Percentiles rank a stretch among this genome's conserved stretches.
These are phyloP conservation scores for Riparia riparia DNA, from an alignment of 2,113 vertebrate genomes.

Conservation along the genomic window DNA sequence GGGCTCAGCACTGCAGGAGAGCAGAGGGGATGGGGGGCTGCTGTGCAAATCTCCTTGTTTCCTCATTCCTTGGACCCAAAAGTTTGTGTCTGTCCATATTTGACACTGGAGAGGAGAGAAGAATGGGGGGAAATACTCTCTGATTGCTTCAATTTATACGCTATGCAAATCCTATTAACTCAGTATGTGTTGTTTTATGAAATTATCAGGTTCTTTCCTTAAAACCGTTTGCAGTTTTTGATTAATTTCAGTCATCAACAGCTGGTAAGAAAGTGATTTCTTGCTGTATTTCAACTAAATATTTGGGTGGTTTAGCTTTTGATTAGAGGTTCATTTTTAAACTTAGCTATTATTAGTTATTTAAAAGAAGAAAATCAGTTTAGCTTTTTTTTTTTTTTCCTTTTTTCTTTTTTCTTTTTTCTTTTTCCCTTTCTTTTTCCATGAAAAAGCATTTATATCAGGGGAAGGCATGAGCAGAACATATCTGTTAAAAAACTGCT, in stretches of 20 bases:
- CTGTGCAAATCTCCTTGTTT: neutral
- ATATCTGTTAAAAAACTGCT: neutral
- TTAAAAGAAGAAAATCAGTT: neutral
- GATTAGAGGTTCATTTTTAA: neutral
- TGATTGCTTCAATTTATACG: neutral
- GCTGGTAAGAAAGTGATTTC: neutral
- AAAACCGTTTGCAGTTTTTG: neutral
- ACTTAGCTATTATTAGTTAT: neutral
- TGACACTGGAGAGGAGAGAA: neutral
- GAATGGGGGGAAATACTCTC: neutral
- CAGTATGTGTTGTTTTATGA: neutral
- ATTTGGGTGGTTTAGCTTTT: constrained; percentile 7
- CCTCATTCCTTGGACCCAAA: neutral
- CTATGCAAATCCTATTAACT: neutral
- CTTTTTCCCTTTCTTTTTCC: too few relatives aligned
- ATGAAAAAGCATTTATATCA: neutral
- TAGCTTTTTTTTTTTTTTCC: neutral
- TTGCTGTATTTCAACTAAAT: constrained; percentile 16
- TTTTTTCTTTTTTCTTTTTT: too few relatives aligned
- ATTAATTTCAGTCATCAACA: neutral
- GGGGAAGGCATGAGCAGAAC: neutral
- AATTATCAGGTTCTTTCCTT: neutral
- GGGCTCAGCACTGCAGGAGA: neutral
- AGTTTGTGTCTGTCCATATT: neutral
- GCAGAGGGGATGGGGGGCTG: neutral